phyloP scores from a whole-genome alignment of 2,888 invertebrate species.

The Ryuthela nishihirai region DNA sequence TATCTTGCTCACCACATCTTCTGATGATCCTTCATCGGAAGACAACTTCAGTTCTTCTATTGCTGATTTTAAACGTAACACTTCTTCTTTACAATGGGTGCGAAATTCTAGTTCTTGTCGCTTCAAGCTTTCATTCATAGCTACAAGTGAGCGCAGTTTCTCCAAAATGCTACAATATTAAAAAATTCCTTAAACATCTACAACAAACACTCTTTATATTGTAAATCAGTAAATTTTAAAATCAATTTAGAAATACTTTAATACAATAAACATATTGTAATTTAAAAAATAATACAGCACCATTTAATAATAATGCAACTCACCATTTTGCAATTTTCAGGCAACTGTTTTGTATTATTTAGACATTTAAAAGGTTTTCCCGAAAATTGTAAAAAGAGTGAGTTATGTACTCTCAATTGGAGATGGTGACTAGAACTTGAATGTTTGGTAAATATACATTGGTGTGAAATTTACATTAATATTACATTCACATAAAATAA shows the following conservation, averaged over 20 bases:
- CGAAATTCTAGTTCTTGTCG: constrained; percentile 69
- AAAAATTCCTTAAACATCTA: no score
- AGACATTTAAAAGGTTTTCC: no score
- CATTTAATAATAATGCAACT: constrained; percentile 1
- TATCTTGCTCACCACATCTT: constrained; percentile 49
- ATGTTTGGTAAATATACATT: no score
- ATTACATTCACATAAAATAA: no score
- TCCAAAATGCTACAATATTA: constrained; percentile 45
- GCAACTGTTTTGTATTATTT: no score
- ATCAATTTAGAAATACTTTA: background rate
- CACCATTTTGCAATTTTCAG: no score
- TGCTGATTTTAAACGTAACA: constrained; percentile 48
- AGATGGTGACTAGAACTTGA: no score
- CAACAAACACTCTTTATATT: no score
- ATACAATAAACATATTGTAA: background rate
- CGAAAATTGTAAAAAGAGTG: no score
- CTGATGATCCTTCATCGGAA: constrained; percentile 46
- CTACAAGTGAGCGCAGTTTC: constrained; percentile 56
- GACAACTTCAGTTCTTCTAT: constrained; percentile 49
- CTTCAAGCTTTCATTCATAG: constrained; percentile 67
- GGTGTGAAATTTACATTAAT: no score
- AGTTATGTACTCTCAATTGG: no score
- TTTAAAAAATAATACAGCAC: background rate
- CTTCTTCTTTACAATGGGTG: constrained; percentile 63
- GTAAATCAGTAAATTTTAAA: background rate